Conservation (phyloP, 2,113 vertebrate genomes). For the Heptranchias perlo region DNA sequence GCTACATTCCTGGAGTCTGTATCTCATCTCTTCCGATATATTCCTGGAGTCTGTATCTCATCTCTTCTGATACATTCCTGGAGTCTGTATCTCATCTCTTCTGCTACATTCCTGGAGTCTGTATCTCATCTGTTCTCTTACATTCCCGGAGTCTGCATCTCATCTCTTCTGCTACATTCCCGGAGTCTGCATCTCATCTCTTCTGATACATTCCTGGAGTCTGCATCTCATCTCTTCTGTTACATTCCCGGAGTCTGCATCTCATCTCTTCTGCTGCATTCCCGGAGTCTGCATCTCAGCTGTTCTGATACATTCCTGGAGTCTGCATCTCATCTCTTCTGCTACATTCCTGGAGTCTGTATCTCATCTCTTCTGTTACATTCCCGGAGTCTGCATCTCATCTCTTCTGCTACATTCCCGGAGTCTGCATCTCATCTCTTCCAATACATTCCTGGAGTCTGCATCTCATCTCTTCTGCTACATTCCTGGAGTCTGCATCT, state of each 20-base stretch:
- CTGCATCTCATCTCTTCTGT: neutral
- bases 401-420: neutral
- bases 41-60: neutral
- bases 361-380: neutral
- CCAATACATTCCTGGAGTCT: neutral
- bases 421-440: neutral
- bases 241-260: neutral
- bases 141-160: neutral
- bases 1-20: neutral
- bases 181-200: neutral
- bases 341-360: neutral
- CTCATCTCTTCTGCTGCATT: neutral
- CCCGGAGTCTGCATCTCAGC: neutral
- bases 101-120: neutral
- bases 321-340: neutral
- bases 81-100: neutral
- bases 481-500: neutral
- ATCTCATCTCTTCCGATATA: neutral
- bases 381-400: neutral
- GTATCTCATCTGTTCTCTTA: neutral
- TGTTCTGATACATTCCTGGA: neutral
- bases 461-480: neutral
- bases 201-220: neutral
- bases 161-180: neutral
- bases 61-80: neutral